A percentile compares a stretch with the other conserved stretches of the same genome.
Conservation (phyloP, 2,113 vertebrate species). For the Himantopus leucocephalus region DNA sequence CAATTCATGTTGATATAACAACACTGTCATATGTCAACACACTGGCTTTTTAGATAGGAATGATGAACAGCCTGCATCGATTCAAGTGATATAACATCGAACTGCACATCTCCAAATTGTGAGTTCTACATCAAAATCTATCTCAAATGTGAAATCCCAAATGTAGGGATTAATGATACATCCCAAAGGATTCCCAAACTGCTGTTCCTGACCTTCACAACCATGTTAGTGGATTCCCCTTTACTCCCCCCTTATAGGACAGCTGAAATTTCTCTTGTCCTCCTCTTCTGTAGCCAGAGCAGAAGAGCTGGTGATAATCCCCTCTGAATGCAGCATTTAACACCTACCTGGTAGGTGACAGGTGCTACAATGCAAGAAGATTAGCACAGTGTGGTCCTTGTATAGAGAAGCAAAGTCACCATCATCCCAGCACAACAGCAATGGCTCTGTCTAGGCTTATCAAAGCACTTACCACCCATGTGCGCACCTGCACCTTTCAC, state of each 20-base stretch:
- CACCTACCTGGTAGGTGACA: constrained; percentile 27
- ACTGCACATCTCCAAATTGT: background rate
- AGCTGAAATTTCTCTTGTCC: background rate
- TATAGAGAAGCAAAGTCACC: background rate
- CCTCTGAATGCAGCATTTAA: constrained; percentile 23
- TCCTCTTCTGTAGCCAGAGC: background rate
- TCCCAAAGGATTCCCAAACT: background rate
- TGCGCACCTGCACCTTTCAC: background rate
- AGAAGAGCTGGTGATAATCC: constrained; percentile 17
- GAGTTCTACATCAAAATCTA: constrained; percentile 7
- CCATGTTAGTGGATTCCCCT: background rate
- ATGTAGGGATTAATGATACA: background rate
- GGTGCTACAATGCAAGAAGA: constrained; percentile 2
- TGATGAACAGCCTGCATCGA: constrained; percentile 9
- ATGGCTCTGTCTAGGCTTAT: background rate
- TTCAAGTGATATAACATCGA: background rate
- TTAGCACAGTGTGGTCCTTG: constrained; percentile 10
- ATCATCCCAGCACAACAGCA: background rate
- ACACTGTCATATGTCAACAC: background rate
- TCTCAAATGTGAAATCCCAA: background rate
- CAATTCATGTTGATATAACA: constrained; percentile 21
- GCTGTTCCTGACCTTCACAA: background rate
- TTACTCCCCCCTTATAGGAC: background rate
- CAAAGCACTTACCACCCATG: background rate
- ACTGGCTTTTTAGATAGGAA: constrained; percentile 3